Evolutionary conservation across 2,113 vertebrate species (phyloP).

Genomic region (Limnothrissa miodon): DNA sequence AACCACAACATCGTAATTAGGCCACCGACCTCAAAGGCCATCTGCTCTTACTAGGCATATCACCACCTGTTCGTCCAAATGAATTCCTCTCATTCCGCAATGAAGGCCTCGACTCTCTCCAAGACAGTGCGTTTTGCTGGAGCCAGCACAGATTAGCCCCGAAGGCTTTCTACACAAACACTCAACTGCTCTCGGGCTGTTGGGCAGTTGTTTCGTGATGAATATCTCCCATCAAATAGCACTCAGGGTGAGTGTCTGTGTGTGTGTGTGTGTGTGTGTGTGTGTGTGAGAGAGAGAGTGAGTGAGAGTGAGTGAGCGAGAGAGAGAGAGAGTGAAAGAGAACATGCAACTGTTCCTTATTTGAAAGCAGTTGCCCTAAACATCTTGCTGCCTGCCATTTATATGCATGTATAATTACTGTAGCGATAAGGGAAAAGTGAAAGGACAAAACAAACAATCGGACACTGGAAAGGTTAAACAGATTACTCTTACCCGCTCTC

Average conservation of each 20-base stretch:
- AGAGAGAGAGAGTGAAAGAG: not conserved
- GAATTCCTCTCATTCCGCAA: conserved; percentile 56
- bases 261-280: not conserved
- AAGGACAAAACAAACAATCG: not conserved
- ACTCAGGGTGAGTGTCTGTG: not conserved
- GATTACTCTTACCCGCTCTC: conserved; percentile 75
- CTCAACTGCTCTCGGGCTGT: not conserved
- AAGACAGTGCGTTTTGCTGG: not conserved
- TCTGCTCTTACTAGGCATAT: conserved; percentile 58
- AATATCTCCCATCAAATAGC: not conserved
- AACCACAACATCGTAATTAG: conserved; percentile 62
- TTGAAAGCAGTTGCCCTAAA: not conserved
- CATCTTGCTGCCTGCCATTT: not conserved
- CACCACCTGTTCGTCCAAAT: conserved; percentile 63
- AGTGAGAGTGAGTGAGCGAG: not conserved
- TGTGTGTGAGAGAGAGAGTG: not conserved
- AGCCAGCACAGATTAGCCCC: not conserved
- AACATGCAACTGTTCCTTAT: not conserved
- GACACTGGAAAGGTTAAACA: conserved; percentile 4
- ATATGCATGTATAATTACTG: not conserved
- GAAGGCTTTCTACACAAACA: conserved; percentile 18
- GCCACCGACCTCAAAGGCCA: conserved; percentile 65
- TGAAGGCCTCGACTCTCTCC: conserved; percentile 27
- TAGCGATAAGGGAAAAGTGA: not conserved
- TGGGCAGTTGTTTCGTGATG: conserved; percentile 3